Conservation (phyloP, 1,140 invertebrate genomes). For the Panagrolaimus sp. region DNA sequence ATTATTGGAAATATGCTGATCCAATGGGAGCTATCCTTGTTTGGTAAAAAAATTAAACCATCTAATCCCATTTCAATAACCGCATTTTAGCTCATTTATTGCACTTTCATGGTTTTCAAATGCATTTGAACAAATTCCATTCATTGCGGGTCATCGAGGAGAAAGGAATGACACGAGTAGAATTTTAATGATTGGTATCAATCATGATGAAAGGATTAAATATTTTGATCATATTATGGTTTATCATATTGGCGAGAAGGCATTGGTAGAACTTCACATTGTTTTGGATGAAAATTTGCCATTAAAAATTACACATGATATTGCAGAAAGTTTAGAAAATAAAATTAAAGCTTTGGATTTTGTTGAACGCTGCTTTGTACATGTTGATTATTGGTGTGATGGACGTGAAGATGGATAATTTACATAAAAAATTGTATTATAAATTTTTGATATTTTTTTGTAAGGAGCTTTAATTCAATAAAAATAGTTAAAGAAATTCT, state of each 20-base stretch:
- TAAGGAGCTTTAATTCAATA: no score
- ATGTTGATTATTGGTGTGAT: slow-evolving; percentile 48
- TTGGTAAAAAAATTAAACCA: slow-evolving; percentile 28
- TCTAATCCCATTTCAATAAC: neutral
- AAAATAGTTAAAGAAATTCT: no score
- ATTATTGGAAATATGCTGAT: slow-evolving; percentile 42
- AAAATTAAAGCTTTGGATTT: slow-evolving; percentile 41
- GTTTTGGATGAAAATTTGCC: slow-evolving; percentile 43
- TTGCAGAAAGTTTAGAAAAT: slow-evolving; percentile 35
- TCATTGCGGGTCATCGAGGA: slow-evolving; percentile 39
- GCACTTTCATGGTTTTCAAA: slow-evolving; percentile 45
- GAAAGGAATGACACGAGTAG: slow-evolving; percentile 42
- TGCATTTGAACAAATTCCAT: slow-evolving; percentile 44
- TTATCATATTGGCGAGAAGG: slow-evolving; percentile 46
- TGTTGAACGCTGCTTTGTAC: slow-evolving; percentile 46
- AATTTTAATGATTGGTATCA: slow-evolving; percentile 37
- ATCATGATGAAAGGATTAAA: slow-evolving; percentile 38
- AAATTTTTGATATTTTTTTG: slow-evolving; percentile 8
- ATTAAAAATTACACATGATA: slow-evolving; percentile 39
- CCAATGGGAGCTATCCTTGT: slow-evolving; percentile 45
- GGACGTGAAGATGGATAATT: slow-evolving; percentile 29
- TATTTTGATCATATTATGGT: slow-evolving; percentile 41
- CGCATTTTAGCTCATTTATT: slow-evolving; percentile 37
- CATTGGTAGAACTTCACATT: slow-evolving; percentile 45
- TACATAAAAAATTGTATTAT: neutral